These are phyloP conservation scores for Armadillidium nasatum DNA, from an alignment of 1,140 invertebrate genomes.

Conservation along the genomic window DNA sequence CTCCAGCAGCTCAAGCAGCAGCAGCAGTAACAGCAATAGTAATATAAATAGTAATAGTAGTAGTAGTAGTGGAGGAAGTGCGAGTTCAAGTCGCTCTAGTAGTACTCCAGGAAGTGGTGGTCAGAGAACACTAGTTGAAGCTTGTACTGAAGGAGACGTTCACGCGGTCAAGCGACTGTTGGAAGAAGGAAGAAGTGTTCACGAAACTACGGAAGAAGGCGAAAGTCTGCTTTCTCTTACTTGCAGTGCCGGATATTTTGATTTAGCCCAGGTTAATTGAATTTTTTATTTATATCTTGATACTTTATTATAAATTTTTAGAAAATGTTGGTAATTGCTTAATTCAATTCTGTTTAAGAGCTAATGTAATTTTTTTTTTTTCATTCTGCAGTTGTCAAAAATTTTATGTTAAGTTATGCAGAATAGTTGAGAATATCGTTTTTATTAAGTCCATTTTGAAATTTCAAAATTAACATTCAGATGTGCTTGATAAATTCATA, in stretches of 20 bases:
- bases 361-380: too few species aligned
- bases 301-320: too few species aligned
- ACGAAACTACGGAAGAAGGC: constrained; percentile 88
- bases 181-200: constrained; percentile 79
- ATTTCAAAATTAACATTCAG: too few species aligned
- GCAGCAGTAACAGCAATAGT: constrained; percentile 44
- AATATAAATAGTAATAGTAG: constrained; percentile 36
- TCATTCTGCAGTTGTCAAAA: too few species aligned
- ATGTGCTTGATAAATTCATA: constrained; percentile 48
- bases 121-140: constrained; percentile 63
- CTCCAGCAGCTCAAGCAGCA: constrained; percentile 50
- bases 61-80: constrained; percentile 32
- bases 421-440: too few species aligned
- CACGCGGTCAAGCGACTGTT: constrained; percentile 71
- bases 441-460: too few species aligned
- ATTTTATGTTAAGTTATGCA: too few species aligned
- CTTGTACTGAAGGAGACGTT: constrained; percentile 88
- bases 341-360: too few species aligned
- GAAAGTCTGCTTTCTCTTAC: constrained; percentile 86
- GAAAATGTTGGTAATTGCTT: too few species aligned
- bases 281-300: too few species aligned
- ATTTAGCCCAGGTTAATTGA: constrained; percentile 71
- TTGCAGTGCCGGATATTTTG: constrained; percentile 88
- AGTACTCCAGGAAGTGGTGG: constrained; percentile 50
- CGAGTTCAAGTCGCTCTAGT: not conserved